Conservation (phyloP, 2,113 vertebrate genomes). For the Helogale parvula region DNA sequence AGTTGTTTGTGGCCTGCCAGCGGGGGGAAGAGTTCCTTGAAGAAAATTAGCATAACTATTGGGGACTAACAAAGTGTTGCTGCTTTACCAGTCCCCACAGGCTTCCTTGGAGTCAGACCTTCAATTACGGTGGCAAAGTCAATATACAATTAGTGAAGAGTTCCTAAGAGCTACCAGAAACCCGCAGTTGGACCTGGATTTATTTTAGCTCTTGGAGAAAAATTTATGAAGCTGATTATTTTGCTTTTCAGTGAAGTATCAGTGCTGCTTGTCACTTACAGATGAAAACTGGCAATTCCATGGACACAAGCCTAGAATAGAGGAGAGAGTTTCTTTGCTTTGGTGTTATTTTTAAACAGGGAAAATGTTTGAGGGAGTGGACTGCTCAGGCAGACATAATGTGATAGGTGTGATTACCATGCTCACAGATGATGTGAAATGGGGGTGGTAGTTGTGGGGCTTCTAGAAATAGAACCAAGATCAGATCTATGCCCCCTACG, state of each 20-base stretch:
- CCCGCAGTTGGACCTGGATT: not conserved
- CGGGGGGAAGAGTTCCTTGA: not conserved
- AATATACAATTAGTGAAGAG: not conserved
- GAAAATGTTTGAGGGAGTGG: slow-evolving; percentile 37
- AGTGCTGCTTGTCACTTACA: slow-evolving; percentile 41
- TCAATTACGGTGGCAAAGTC: not conserved
- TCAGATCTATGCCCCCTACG: not conserved
- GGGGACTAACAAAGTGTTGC: slow-evolving; percentile 40
- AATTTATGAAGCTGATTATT: slow-evolving; percentile 40
- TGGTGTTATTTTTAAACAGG: slow-evolving; percentile 68
- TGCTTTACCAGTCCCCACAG: slow-evolving; percentile 37
- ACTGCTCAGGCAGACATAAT: slow-evolving; percentile 36
- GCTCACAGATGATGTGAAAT: slow-evolving; percentile 35
- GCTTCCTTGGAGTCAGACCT: not conserved
- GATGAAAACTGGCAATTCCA: slow-evolving; percentile 69
- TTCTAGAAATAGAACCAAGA: slow-evolving; percentile 51
- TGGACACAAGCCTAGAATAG: slow-evolving; percentile 41
- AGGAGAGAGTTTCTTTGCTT: slow-evolving; percentile 55
- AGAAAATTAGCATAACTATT: slow-evolving; percentile 22
- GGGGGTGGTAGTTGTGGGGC: not conserved
- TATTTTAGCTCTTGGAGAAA: slow-evolving; percentile 58
- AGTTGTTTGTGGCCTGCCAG: slow-evolving; percentile 24
- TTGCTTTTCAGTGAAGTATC: slow-evolving; percentile 32
- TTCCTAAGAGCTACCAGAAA: slow-evolving; percentile 42
- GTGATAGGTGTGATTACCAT: slow-evolving; percentile 62